Evolutionary conservation across 2,888 invertebrate genomes (phyloP).

Genomic region (Deilephila elpenor): DNA sequence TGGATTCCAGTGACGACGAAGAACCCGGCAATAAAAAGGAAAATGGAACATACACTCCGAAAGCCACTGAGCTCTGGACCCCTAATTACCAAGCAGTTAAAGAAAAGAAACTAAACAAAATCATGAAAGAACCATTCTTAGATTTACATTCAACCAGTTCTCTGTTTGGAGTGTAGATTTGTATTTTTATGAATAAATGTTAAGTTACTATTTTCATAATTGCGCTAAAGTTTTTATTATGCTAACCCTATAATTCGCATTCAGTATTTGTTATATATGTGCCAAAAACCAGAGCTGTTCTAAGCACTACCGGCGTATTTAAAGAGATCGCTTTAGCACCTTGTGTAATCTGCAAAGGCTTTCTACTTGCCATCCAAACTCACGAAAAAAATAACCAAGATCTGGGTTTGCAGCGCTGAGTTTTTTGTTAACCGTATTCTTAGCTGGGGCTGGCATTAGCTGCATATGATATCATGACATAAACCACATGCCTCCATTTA

Average conservation of each 20-base stretch:
- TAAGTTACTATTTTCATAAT: background rate
- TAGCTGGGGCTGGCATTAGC: background rate
- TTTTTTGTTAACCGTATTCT: background rate
- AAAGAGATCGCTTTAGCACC: too few relatives aligned
- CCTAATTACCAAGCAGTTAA: constrained; percentile 76
- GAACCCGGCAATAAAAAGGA: constrained; percentile 46
- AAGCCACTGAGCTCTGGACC: constrained; percentile 67
- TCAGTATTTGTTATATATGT: too few relatives aligned
- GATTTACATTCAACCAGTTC: constrained; percentile 60
- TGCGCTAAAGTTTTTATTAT: background rate
- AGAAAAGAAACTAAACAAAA: constrained; percentile 74
- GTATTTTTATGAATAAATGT: constrained; percentile 18
- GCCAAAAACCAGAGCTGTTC: too few relatives aligned
- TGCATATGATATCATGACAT: background rate
- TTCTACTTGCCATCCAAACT: too few relatives aligned
- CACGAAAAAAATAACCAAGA: background rate
- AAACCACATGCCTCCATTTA: background rate
- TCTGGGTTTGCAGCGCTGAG: background rate
- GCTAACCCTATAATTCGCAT: background rate
- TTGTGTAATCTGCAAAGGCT: too few relatives aligned
- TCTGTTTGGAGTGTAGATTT: constrained; percentile 59
- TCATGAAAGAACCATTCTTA: constrained; percentile 65
- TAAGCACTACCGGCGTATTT: too few relatives aligned
- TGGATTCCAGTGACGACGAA: constrained; percentile 70
- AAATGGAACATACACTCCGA: constrained; percentile 53